Base-by-base conservation (phyloP, 1,140 invertebrate genomes). In the Meloidogyne chitwoodi region DNA sequence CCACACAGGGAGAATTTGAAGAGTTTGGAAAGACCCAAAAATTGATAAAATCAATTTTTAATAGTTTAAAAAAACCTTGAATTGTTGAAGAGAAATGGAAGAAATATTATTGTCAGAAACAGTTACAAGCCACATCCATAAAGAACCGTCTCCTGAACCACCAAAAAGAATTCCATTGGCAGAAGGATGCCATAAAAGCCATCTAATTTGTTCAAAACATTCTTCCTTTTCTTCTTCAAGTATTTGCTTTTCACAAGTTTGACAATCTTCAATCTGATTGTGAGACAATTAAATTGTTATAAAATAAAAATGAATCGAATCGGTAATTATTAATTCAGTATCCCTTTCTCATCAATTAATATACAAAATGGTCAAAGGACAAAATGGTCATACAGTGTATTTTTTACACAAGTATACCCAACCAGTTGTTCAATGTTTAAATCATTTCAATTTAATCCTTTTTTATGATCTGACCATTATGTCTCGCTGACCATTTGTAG, bases 41-140 rank as follows among this genome's bases (percentile, higher is more conserved):
- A 81, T 14, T 5, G 76, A 26, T 22, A 77, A 77, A 16, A 14
- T 14, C 24, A 16, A 26, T 61, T 48, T 19, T 44, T 14, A 80
- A n/a, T 56, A 27, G 1, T 12, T 22, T 12, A 62, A 69, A 70
- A 14, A 26, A 19, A 80, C 79, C 34, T 80, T 80, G 19, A 29
- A 67, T 69, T 68, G 68, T 26, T 77, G 76, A 26, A 80, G 67
- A 34, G 0, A 10, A 8, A 70, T 67, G 22, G 0, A 10, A 8
- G 48, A 63, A 10, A 31, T n/a, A 63, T 29, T 29, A 63, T 63
- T n/a, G 10, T 34, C n/a, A 16, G 14, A 19, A 27, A 22, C 41
- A 31, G 5, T 41, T 19, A 80, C 62, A 19, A 80, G 69, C 65
- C 77, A 80, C 79, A 80, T 82, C 63, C 56, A 79, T 22, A 82